These are phyloP conservation scores for Sebastes matsubarae DNA, from an alignment of 2,797 vertebrate genomes.

Conservation along the genomic window DNA sequence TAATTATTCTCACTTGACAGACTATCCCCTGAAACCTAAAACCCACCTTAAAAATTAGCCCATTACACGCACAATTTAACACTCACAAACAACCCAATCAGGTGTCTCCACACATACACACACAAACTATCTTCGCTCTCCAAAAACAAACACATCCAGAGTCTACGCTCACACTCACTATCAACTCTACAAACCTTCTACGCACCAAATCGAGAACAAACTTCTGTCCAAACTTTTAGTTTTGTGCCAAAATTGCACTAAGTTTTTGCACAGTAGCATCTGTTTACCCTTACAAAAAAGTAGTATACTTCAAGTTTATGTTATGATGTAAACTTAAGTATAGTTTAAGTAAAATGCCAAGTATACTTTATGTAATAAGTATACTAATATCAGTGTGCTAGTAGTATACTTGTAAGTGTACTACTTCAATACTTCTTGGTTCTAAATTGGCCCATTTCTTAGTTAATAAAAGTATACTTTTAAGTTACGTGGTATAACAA, in stretches of 20 bases:
- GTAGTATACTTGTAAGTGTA: no score
- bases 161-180: background rate
- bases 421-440: no score
- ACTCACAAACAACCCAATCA: conserved; percentile 24
- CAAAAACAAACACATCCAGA: background rate
- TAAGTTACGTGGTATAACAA: no score
- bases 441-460: no score
- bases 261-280: no score
- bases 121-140: background rate
- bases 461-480: no score
- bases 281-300: background rate
- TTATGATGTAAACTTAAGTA: no score
- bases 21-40: conserved; percentile 8
- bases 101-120: background rate
- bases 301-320: no score
- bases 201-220: background rate
- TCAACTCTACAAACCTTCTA: no score
- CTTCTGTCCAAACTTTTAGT: background rate
- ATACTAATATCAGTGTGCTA: no score
- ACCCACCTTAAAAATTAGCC: conserved; percentile 25
- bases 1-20: conserved; percentile 47
- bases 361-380: no score
- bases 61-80: conserved; percentile 62
- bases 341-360: no score
- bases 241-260: background rate